Evolutionary conservation across 2,113 vertebrate species (phyloP), one percentile per base, ranked within the genome.

Genomic region (Mormyrus lacerda): DNA sequence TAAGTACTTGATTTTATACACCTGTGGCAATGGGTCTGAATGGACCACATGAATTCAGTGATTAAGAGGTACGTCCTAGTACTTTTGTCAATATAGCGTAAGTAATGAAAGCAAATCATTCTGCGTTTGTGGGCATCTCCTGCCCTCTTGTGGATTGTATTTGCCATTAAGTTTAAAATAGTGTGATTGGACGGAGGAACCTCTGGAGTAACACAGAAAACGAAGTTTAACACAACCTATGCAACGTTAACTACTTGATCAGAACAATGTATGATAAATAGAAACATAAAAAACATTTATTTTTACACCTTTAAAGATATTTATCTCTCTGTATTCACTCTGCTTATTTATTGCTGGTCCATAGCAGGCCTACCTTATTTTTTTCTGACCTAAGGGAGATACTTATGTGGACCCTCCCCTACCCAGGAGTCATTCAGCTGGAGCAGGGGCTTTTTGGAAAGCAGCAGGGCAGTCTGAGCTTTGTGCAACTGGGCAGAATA

Each of bases 401-500:
- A 93, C 39, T 89, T 89, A 3, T 19, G 47, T 5, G 92, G 90
- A 24, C 88, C 88, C 13, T 90, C 86, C 11, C 15, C 55, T n/a
- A 73, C 89, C 11, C 42, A 45, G 55, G 39, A 8, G 42, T 90
- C 88, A 65, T 65, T 58, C 4, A 90, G 51, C 11, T 90, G 86
- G 9, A 88, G 87, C 39, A 76, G 89, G 8, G 90, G 90, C 15
- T 90, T 92, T 11, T 50, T 42, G 24, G 90, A 84, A 27, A 95
- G 91, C 9, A 94, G 90, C 3, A 90, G 87, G 42, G 87, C 89
- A 84, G 93, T 89, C 19, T 79, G 85, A 4, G 88, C 91, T 50
- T 92, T 93, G 39, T 91, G 90, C 39, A 90, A 35, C 79, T 92
- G 88, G 5, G 91, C 90, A 8, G 27, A 48, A 21, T 31, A 90